A percentile compares a stretch with the other conserved stretches of the same genome.
Conservation (phyloP, 2,888 invertebrate genomes). For the Sepiola atlantica region DNA sequence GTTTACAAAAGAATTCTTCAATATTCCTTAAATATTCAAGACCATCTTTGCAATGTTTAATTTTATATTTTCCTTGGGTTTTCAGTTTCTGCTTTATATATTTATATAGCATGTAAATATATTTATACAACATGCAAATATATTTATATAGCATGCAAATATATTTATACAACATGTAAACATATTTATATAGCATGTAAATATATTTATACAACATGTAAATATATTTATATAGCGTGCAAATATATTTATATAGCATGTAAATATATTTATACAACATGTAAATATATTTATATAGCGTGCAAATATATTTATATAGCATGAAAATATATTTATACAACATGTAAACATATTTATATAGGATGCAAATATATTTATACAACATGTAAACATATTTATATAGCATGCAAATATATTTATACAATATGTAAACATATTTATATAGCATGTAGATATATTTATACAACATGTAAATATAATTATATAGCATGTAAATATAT, state of each 20-base stretch:
- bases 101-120: background rate
- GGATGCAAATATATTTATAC: slow-evolving; percentile 1
- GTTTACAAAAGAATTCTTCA: background rate
- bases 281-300: background rate
- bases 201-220: background rate
- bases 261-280: background rate
- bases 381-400: background rate
- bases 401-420: background rate
- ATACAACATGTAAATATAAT: background rate
- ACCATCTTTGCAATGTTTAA: background rate
- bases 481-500: background rate
- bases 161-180: background rate
- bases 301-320: too few species aligned
- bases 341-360: background rate
- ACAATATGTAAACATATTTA: background rate
- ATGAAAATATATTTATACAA: too few species aligned
- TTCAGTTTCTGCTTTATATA: background rate
- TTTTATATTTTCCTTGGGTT: slow-evolving; percentile 2
- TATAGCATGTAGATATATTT: background rate
- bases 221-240: background rate
- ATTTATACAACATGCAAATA: background rate
- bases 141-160: background rate
- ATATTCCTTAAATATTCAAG: background rate
- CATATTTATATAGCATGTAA: background rate
- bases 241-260: background rate